Conservation (phyloP, 2,888 invertebrate genomes). For the Oscheius sp. region DNA sequence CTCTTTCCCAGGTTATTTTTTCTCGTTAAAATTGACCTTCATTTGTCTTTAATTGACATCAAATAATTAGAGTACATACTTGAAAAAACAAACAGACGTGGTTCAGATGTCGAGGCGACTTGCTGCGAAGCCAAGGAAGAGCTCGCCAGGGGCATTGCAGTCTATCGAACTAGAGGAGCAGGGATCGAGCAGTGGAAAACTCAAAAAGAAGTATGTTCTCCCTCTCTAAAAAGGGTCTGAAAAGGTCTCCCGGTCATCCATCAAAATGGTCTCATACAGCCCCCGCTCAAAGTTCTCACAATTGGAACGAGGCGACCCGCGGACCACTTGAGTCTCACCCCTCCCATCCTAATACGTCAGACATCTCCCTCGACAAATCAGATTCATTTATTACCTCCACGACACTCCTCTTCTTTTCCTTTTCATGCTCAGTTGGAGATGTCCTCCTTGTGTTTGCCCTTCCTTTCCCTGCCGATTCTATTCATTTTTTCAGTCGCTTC, state of each 20-base stretch:
- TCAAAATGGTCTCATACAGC: conserved; percentile 8
- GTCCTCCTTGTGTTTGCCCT: not conserved
- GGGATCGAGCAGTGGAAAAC: conserved; percentile 7
- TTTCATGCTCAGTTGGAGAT: not conserved
- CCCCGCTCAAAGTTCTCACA: not conserved
- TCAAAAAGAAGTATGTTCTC: conserved; percentile 8
- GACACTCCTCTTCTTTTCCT: not conserved
- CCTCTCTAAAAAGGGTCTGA: not conserved
- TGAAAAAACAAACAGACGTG: not conserved
- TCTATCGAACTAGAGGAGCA: conserved; percentile 34
- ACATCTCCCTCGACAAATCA: not conserved
- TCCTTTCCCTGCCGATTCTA: too few relatives aligned
- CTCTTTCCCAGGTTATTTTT: conserved; percentile 31
- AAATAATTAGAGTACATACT: conserved; percentile 17
- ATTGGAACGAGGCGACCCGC: not conserved
- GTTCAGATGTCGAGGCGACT: conserved; percentile 35
- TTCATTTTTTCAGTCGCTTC: not conserved
- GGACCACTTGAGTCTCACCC: not conserved
- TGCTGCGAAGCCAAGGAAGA: conserved; percentile 29
- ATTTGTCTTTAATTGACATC: not conserved
- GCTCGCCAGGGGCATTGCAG: conserved; percentile 30
- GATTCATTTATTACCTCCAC: conserved; percentile 11
- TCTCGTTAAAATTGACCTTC: not conserved
- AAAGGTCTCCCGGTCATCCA: not conserved
- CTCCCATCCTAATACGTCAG: not conserved